Evolutionary conservation across 1,140 invertebrate species (phyloP).

Genomic region (Epicauta chinensis): DNA sequence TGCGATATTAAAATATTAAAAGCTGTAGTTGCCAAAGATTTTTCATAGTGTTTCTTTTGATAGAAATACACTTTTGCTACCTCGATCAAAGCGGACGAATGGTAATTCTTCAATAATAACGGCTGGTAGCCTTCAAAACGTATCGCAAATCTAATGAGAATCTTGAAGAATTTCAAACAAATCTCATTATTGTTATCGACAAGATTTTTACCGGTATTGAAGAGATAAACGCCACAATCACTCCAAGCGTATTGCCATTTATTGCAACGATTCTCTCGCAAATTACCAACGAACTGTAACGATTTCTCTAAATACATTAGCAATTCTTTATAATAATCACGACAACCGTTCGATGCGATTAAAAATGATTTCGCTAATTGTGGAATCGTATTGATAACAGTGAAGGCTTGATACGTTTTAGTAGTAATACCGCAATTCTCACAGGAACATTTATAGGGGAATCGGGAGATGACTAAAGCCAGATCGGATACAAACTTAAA

Average conservation of each 20-base stretch:
- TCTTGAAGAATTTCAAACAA: background rate
- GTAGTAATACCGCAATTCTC: background rate
- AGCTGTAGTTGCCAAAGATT: background rate
- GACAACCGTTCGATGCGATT: no score
- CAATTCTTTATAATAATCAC: background rate
- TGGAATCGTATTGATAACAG: background rate
- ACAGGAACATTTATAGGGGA: background rate
- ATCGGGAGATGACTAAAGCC: background rate
- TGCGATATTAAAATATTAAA: background rate
- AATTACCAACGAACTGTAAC: background rate
- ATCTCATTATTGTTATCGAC: background rate
- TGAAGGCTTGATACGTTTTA: background rate
- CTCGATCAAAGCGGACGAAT: background rate
- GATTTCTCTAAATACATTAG: background rate
- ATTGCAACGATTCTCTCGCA: background rate
- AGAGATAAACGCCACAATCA: background rate
- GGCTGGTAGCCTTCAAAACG: background rate
- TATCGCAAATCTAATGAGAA: background rate
- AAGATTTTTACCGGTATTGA: background rate
- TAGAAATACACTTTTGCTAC: background rate
- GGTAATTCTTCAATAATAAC: background rate
- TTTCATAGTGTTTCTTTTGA: constrained; percentile 1
- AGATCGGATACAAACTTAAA: background rate
- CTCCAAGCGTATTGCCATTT: constrained; percentile 1
- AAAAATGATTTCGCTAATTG: no score